These are phyloP conservation scores for Pedicia rivosa DNA, from an alignment of 2,888 invertebrate species.

Conservation along the genomic window DNA sequence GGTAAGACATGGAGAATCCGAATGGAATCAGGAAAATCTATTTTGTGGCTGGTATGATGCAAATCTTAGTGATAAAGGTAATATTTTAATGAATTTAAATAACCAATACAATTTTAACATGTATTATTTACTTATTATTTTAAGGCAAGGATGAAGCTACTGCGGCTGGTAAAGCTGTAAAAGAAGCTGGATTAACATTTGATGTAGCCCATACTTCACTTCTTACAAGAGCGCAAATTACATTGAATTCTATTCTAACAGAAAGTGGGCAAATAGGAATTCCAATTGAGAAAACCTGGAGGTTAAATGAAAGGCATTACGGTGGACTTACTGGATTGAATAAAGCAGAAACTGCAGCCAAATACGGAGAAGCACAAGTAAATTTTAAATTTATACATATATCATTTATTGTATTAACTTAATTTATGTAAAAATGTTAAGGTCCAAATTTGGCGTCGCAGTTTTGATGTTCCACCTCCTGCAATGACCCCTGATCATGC, in stretches of 20 bases:
- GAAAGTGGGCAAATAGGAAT: slow-evolving; percentile 50
- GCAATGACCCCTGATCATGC: slow-evolving; percentile 59
- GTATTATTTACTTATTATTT: not conserved
- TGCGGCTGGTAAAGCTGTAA: slow-evolving; percentile 52
- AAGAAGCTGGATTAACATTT: slow-evolving; percentile 50
- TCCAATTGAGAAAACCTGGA: slow-evolving; percentile 58
- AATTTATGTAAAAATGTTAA: slow-evolving; percentile 16
- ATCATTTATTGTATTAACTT: not conserved
- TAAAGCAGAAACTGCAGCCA: slow-evolving; percentile 69
- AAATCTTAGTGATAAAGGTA: slow-evolving; percentile 49
- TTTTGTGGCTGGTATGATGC: slow-evolving; percentile 64
- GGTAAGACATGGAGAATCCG: slow-evolving; percentile 60
- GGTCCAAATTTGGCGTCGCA: slow-evolving; percentile 75
- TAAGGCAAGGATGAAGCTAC: slow-evolving; percentile 24
- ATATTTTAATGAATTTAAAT: slow-evolving; percentile 8
- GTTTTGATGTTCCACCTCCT: slow-evolving; percentile 69
- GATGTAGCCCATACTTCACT: slow-evolving; percentile 71
- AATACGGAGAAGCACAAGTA: slow-evolving; percentile 71
- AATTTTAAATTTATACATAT: slow-evolving; percentile 7
- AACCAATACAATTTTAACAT: not conserved
- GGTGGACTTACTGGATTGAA: slow-evolving; percentile 74
- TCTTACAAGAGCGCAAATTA: slow-evolving; percentile 59
- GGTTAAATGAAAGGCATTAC: slow-evolving; percentile 76
- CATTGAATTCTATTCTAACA: slow-evolving; percentile 48
- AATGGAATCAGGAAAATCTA: slow-evolving; percentile 56